Conservation (phyloP, 1,140 invertebrate genomes). For the Magallana angulata region DNA sequence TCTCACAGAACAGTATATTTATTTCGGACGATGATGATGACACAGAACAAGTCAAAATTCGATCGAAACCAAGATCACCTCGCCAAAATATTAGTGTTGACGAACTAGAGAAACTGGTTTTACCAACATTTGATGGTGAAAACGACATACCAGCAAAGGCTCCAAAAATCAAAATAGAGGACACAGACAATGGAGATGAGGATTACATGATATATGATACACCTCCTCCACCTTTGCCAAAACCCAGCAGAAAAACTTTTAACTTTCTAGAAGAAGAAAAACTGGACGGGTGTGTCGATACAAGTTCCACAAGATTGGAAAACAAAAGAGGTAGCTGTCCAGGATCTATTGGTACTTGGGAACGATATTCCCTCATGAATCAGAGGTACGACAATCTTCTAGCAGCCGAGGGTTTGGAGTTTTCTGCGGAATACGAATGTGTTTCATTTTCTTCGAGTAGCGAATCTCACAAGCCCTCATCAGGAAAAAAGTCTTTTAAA, state of each 20-base stretch:
- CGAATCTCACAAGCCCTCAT: background rate
- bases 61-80: conserved; percentile 3
- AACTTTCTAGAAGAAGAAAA: background rate
- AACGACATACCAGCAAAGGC: background rate
- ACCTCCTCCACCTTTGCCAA: conserved; percentile 3
- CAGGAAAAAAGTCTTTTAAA: background rate
- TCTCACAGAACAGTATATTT: conserved; percentile 4
- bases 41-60: background rate
- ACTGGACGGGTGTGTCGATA: too few species aligned
- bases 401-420: background rate
- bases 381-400: background rate
- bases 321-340: conserved; percentile 4
- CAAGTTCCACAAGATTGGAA: background rate
- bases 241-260: background rate
- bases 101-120: background rate
- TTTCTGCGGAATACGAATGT: background rate
- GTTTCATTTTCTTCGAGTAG: background rate
- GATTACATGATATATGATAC: background rate
- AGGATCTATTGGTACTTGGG: background rate
- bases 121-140: background rate
- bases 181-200: background rate
- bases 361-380: background rate
- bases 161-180: background rate
- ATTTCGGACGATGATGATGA: background rate
- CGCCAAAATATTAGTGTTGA: background rate